phyloP scores from a whole-genome alignment of 2,113 vertebrate species.

The Micronycteris hirsuta region DNA sequence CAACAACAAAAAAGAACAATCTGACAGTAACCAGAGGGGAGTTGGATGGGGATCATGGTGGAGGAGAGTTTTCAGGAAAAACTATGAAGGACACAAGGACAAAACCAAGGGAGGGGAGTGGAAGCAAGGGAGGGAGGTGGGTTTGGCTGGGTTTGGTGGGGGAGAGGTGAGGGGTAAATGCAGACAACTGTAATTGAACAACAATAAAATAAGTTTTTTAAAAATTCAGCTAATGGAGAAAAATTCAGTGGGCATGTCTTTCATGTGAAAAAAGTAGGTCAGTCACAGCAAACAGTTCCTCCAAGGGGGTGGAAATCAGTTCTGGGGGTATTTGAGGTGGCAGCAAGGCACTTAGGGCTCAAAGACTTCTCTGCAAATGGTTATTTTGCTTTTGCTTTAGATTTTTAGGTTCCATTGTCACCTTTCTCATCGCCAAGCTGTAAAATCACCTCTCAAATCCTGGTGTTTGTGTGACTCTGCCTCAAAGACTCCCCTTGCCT shows the following conservation, averaged over 20 bases:
- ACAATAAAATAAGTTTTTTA: background rate
- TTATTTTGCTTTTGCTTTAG: background rate
- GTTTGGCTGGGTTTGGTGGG: no score
- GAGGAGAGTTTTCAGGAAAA: no score
- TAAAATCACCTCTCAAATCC: background rate
- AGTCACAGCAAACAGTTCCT: constrained; percentile 17
- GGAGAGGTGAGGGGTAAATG: no score
- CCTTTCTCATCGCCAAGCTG: background rate
- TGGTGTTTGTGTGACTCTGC: background rate
- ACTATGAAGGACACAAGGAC: no score
- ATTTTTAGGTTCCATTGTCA: background rate
- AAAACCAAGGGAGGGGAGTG: no score
- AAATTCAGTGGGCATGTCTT: background rate
- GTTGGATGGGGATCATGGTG: no score
- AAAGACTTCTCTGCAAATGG: background rate
- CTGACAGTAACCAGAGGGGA: no score
- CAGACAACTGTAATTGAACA: no score
- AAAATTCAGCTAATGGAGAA: background rate
- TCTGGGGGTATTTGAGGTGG: background rate
- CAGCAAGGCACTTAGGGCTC: background rate
- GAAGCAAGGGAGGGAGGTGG: no score
- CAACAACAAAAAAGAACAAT: no score
- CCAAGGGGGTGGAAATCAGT: constrained; percentile 31
- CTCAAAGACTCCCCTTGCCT: background rate
- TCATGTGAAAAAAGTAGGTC: constrained; percentile 62